These are phyloP conservation scores for Adrianichthys oophorus DNA, from an alignment of 2,797 vertebrate species.

Conservation along the genomic window DNA sequence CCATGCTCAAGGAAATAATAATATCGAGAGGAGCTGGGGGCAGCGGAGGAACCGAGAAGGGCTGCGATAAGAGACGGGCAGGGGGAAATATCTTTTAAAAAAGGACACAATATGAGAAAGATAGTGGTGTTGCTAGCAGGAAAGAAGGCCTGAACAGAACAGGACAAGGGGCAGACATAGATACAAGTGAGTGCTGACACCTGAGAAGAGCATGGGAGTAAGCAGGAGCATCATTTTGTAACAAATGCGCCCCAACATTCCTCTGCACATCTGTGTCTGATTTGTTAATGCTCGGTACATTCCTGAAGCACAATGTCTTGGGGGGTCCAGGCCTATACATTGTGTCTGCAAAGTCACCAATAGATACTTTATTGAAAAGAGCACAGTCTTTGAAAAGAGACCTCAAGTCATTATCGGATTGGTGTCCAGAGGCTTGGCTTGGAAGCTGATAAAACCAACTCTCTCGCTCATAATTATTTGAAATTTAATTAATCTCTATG, in stretches of 20 bases:
- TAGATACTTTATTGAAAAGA: too few species aligned
- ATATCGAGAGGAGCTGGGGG: background rate
- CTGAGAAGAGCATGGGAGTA: slow-evolving; percentile 23
- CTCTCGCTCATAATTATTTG: too few species aligned
- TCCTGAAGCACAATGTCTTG: too few species aligned
- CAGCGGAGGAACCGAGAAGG: slow-evolving; percentile 12
- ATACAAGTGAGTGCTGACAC: slow-evolving; percentile 40
- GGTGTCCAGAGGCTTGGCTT: too few species aligned
- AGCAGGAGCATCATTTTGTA: slow-evolving; percentile 56
- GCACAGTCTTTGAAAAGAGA: too few species aligned
- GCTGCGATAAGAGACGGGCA: slow-evolving; percentile 26
- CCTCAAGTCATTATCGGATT: too few species aligned
- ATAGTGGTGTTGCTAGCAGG: slow-evolving; percentile 18
- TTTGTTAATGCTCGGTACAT: slow-evolving; percentile 47
- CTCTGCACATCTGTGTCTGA: slow-evolving; percentile 58
- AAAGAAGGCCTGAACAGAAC: slow-evolving; percentile 11
- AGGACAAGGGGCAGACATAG: slow-evolving; percentile 17
- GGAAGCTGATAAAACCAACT: too few species aligned
- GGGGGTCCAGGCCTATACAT: too few species aligned
- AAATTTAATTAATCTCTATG: too few species aligned
- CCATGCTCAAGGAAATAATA: slow-evolving; percentile 50
- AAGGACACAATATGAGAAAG: slow-evolving; percentile 6
- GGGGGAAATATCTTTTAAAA: background rate
- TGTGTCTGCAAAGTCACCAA: too few species aligned
- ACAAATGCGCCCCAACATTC: slow-evolving; percentile 63